phyloP scores from a whole-genome alignment of 2,797 vertebrate species.

The Erpetoichthys calabaricus region DNA sequence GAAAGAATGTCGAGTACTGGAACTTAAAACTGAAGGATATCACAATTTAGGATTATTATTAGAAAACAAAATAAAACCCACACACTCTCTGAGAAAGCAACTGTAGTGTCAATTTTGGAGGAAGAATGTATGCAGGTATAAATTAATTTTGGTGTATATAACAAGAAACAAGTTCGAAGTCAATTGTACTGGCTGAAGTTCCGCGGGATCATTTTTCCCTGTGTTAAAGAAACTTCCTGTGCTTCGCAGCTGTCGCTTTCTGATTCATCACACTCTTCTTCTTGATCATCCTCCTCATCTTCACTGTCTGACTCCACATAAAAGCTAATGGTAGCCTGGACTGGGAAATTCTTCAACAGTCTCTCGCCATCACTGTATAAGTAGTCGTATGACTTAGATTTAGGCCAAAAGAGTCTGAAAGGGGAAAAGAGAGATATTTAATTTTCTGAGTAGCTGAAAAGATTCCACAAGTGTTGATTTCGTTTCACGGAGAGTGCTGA shows the following conservation, averaged over 20 bases:
- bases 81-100: too few species aligned
- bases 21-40: too few species aligned
- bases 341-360: conserved; percentile 59
- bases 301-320: conserved; percentile 57
- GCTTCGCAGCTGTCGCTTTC: conserved; percentile 5
- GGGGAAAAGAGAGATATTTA: conserved; percentile 15
- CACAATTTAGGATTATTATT: too few species aligned
- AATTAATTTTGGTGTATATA: too few species aligned
- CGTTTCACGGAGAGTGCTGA: too few species aligned
- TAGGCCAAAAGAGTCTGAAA: conserved; percentile 66
- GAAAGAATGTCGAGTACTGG: too few species aligned
- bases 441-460: too few species aligned
- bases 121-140: too few species aligned
- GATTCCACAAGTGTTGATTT: too few species aligned
- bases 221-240: conserved; percentile 12
- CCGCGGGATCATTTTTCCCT: too few species aligned
- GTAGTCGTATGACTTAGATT: conserved; percentile 60
- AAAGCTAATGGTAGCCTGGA: conserved; percentile 68
- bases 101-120: too few species aligned
- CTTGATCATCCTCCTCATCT: conserved; percentile 36
- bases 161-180: conserved; percentile 2
- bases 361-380: conserved; percentile 57
- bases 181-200: conserved; percentile 32
- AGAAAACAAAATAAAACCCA: too few species aligned
- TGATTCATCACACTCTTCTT: conserved; percentile 23